Evolutionary conservation across 2,113 vertebrate species (phyloP).

Genomic region (Gracilinanus agilis): DNA sequence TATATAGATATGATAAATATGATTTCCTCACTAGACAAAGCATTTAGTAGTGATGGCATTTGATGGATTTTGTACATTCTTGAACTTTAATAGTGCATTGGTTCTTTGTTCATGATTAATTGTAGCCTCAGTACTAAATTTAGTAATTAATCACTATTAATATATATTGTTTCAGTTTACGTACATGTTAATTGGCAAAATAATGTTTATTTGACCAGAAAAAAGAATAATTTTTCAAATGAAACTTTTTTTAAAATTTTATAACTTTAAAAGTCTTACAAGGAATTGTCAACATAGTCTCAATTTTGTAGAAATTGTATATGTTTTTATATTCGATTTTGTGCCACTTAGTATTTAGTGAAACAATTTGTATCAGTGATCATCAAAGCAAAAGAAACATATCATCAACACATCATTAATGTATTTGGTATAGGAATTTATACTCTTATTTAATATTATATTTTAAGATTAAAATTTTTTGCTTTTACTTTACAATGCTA

Average conservation of each 20-base stretch:
- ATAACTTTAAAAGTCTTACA: background rate
- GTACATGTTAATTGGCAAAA: background rate
- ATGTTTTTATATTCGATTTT: constrained; percentile 9
- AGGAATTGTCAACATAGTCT: background rate
- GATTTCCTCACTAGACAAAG: background rate
- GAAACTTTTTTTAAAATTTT: background rate
- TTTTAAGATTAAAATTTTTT: constrained; percentile 33
- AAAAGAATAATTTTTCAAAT: background rate
- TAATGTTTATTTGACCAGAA: background rate
- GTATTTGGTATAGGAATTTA: background rate
- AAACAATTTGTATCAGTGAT: background rate
- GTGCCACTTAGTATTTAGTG: background rate
- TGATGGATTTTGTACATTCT: constrained; percentile 21
- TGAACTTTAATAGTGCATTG: constrained; percentile 42
- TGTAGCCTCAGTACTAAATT: background rate
- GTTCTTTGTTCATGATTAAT: constrained; percentile 42
- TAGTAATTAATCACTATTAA: constrained; percentile 25
- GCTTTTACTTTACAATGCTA: background rate
- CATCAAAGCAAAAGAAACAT: background rate
- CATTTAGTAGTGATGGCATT: background rate
- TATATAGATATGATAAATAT: background rate
- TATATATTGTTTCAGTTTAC: constrained; percentile 26
- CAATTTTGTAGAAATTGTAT: background rate
- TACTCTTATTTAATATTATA: background rate
- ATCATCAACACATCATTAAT: background rate